These are phyloP conservation scores for Planococcus citri DNA, from an alignment of 1,140 invertebrate genomes.

Conservation along the genomic window DNA sequence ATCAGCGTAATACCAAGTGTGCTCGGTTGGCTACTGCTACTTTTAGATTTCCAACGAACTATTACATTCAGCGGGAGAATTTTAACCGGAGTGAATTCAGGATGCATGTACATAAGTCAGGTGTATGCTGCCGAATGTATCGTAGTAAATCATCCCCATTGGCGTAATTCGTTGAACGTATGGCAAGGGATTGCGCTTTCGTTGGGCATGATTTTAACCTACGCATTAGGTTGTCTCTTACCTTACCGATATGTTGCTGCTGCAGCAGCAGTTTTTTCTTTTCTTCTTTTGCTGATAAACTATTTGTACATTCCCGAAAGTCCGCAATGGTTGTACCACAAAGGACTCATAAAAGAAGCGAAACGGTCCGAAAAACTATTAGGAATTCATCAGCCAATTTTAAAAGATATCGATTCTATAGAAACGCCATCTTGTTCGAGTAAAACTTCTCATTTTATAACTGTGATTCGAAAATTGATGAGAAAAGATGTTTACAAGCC, in stretches of 20 bases:
- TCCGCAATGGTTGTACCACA: constrained; percentile 37
- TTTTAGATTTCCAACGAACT: constrained; percentile 16
- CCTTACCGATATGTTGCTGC: constrained; percentile 38
- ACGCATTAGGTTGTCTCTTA: constrained; percentile 34
- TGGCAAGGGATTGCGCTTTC: constrained; percentile 31
- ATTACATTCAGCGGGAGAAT: constrained; percentile 38
- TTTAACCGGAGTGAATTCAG: constrained; percentile 37
- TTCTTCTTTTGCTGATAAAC: constrained; percentile 31
- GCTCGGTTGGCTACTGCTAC: constrained; percentile 42
- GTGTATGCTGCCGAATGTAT: constrained; percentile 36
- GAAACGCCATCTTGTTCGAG: background rate
- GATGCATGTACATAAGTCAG: constrained; percentile 25
- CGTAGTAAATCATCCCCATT: constrained; percentile 36
- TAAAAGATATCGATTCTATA: background rate
- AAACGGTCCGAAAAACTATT: constrained; percentile 27
- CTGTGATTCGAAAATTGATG: constrained; percentile 24
- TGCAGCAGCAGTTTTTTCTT: constrained; percentile 35
- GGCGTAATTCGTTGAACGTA: constrained; percentile 26
- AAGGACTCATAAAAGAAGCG: constrained; percentile 28
- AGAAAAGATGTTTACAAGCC: constrained; percentile 36
- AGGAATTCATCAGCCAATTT: constrained; percentile 6
- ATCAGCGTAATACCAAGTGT: constrained; percentile 39
- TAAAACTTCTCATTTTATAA: constrained; percentile 21
- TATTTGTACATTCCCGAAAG: constrained; percentile 39
- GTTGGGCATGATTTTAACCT: constrained; percentile 26